A percentile compares a stretch with the other conserved stretches of the same genome.
Evolutionary conservation across 2,797 vertebrate genomes (phyloP).

Genomic region (Chiroxiphia lanceolata): DNA sequence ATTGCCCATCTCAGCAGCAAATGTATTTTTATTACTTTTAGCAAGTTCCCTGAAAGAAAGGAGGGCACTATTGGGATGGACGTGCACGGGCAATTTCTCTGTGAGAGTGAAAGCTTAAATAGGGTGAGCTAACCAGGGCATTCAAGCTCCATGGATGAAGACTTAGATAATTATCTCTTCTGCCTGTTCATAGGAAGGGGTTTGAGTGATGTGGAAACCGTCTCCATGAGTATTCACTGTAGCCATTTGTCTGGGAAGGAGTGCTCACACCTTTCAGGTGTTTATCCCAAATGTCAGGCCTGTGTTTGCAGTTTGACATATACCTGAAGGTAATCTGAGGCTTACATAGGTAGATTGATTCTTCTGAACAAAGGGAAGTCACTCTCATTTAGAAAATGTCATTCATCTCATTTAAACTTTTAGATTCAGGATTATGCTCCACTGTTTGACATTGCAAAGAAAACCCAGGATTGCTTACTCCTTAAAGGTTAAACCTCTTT

Average conservation of each 20-base stretch:
- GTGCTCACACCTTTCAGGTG: not conserved
- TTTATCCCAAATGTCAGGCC: not conserved
- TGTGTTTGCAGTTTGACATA: not conserved
- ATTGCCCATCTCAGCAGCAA: not conserved
- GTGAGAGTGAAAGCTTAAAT: not conserved
- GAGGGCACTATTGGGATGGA: rapidly evolving
- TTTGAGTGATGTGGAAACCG: not conserved
- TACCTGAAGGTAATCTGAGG: not conserved
- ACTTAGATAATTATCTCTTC: not conserved
- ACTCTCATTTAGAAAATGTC: not conserved
- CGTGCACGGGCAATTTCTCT: not conserved
- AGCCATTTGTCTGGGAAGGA: not conserved
- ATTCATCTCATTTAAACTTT: not conserved
- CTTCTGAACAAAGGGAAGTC: not conserved
- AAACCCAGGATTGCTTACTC: not conserved
- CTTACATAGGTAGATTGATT: not conserved
- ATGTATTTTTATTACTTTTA: not conserved
- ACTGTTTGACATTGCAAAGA: not conserved
- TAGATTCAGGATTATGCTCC: not conserved
- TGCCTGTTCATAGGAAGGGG: not conserved
- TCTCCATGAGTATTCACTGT: not conserved
- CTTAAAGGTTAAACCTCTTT: not conserved
- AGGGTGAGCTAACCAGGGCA: not conserved
- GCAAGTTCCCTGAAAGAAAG: not conserved
- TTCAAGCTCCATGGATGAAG: not conserved